Evolutionary conservation across 1,140 invertebrate species (phyloP).

Genomic region (Choristoneura fumiferana): DNA sequence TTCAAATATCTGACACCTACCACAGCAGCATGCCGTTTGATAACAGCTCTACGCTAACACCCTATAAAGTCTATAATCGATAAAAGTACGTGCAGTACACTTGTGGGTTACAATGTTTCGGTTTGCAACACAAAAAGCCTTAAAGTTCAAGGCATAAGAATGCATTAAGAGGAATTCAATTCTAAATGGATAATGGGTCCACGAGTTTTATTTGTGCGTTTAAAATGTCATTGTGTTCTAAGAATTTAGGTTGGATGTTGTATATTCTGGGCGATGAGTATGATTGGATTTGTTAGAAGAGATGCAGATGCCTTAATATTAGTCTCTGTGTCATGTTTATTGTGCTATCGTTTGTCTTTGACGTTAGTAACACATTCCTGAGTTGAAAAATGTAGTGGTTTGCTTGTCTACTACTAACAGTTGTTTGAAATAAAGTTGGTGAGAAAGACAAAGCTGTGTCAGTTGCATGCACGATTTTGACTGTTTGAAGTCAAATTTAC

Average conservation of each 20-base stretch:
- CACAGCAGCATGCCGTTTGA: background rate
- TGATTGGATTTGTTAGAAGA: background rate
- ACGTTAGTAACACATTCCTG: slow-evolving; percentile 4
- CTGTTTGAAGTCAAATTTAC: no score
- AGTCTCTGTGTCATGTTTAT: background rate
- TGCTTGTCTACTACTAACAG: background rate
- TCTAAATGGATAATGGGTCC: no score
- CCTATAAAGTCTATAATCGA: background rate
- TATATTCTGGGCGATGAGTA: background rate
- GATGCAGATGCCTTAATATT: slow-evolving; percentile 9
- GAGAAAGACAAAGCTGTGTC: background rate
- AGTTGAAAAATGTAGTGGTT: slow-evolving; percentile 13
- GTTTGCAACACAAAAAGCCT: background rate
- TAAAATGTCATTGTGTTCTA: background rate
- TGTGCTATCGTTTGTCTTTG: slow-evolving; percentile 7
- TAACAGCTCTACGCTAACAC: background rate
- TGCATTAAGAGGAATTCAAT: no score
- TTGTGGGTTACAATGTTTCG: background rate
- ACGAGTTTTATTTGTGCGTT: background rate
- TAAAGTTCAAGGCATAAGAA: background rate
- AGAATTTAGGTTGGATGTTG: background rate
- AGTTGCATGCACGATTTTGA: background rate
- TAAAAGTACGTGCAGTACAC: background rate
- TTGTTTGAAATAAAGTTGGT: slow-evolving; percentile 2
- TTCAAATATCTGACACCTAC: background rate